phyloP scores from a whole-genome alignment of 2,113 vertebrate species.

The Salvelinus fontinalis region DNA sequence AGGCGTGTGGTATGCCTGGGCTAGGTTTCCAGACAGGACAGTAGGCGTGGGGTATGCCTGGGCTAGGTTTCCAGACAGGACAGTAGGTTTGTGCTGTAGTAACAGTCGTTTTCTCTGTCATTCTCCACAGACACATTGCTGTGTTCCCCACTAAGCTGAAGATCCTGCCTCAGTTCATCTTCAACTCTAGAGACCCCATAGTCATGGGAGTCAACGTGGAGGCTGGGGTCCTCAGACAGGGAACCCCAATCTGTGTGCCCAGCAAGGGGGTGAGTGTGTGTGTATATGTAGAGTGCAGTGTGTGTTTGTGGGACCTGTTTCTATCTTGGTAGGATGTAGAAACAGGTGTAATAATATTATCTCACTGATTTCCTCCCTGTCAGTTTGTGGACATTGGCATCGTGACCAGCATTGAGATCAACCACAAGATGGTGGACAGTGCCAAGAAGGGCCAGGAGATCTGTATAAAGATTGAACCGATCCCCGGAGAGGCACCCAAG shows the following conservation, averaged over 20 bases:
- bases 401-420: conserved; percentile 96
- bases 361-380: conserved; percentile 9
- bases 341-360: no score
- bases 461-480: conserved; percentile 96
- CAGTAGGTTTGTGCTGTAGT: not conserved
- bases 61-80: no score
- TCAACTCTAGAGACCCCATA: conserved; percentile 97
- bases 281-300: not conserved
- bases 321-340: no score
- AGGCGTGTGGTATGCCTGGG: no score
- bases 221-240: conserved; percentile 88
- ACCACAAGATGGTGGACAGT: conserved; percentile 90
- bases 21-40: no score
- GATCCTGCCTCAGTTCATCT: conserved; percentile 96
- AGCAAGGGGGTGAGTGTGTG: conserved; percentile 87
- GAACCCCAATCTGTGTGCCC: conserved; percentile 93
- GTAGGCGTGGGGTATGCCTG: no score
- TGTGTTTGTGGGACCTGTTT: not conserved
- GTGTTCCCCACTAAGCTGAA: conserved; percentile 95
- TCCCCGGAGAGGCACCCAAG: conserved; percentile 96
- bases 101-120: not conserved
- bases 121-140: conserved; percentile 81
- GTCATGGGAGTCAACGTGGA: conserved; percentile 93
- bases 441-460: conserved; percentile 98
- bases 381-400: conserved; percentile 97